Evolutionary conservation across 1,140 invertebrate species (phyloP).

Genomic region (Telenomus remus): DNA sequence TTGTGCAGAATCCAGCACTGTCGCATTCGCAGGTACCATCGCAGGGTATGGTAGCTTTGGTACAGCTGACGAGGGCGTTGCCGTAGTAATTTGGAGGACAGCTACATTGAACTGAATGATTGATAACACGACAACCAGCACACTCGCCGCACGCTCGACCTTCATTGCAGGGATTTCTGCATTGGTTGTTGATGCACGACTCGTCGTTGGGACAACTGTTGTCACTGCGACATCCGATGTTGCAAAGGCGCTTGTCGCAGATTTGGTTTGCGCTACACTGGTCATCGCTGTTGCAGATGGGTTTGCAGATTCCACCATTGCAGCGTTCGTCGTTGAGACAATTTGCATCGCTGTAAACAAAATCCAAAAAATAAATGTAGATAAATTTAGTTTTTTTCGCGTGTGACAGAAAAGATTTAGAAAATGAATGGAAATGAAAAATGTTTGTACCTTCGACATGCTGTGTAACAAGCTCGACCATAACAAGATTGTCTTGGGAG

Average conservation of each 20-base stretch:
- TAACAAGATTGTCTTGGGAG: conserved; percentile 82
- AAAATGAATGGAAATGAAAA: too few species aligned
- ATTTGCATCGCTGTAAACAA: conserved; percentile 81
- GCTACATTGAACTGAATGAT: conserved; percentile 88
- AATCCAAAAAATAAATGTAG: not conserved
- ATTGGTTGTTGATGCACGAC: conserved; percentile 88
- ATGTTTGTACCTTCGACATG: conserved; percentile 80
- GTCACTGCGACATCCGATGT: conserved; percentile 88
- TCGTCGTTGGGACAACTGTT: conserved; percentile 83
- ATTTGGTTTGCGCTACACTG: conserved; percentile 88
- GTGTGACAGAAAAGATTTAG: too few species aligned
- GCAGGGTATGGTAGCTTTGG: conserved; percentile 80
- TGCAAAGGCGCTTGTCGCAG: conserved; percentile 89
- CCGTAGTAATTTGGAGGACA: conserved; percentile 88
- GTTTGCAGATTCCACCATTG: conserved; percentile 85
- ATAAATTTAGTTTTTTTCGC: too few species aligned
- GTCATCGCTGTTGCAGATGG: conserved; percentile 88
- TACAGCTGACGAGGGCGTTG: conserved; percentile 85
- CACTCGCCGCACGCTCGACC: conserved; percentile 85
- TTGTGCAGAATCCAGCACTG: conserved; percentile 84
- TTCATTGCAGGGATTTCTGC: conserved; percentile 86
- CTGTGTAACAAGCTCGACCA: conserved; percentile 83
- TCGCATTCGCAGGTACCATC: conserved; percentile 84
- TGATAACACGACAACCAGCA: conserved; percentile 86
- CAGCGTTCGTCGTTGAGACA: conserved; percentile 91